Conservation (phyloP, 2,113 vertebrate genomes). For the Amphilophus citrinellus region DNA sequence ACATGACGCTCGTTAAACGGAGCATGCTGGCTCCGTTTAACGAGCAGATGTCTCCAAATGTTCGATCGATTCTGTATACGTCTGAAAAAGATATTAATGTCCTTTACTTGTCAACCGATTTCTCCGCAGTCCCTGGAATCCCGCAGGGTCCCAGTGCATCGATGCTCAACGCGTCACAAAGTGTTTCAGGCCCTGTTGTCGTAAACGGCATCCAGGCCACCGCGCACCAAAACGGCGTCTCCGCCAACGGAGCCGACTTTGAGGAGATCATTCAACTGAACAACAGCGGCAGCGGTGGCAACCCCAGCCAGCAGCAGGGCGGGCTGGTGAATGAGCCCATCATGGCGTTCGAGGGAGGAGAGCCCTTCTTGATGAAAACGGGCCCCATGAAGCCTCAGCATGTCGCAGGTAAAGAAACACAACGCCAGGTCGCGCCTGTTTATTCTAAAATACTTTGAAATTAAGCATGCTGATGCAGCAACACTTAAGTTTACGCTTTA, state of each 20-base stretch:
- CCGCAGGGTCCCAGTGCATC: constrained; percentile 25
- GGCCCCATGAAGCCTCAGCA: constrained; percentile 90
- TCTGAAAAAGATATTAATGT: neutral
- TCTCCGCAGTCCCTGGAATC: constrained; percentile 26
- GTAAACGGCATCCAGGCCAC: constrained; percentile 87
- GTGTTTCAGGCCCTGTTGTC: constrained; percentile 70
- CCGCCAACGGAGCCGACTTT: constrained; percentile 81
- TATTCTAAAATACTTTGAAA: neutral
- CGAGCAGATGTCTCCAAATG: neutral
- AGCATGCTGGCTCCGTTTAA: neutral
- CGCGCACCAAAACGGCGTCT: constrained; percentile 91
- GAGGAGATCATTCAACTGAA: constrained; percentile 80
- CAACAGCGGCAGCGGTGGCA: constrained; percentile 25
- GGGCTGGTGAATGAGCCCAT: constrained; percentile 82
- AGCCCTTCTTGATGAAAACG: constrained; percentile 89
- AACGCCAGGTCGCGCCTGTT: neutral
- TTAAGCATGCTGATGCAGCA: neutral
- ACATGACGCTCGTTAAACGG: no score
- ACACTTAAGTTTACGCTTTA: no score
- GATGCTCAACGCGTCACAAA: constrained; percentile 54
- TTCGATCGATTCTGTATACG: neutral
- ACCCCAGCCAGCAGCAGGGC: constrained; percentile 67
- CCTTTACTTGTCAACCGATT: neutral
- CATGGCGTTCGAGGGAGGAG: constrained; percentile 88
- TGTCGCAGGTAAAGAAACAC: constrained; percentile 86